Evolutionary conservation across 1,140 invertebrate species (phyloP), one percentile per base, ranked within the genome.

Genomic region (Hydropsyche tenuis): DNA sequence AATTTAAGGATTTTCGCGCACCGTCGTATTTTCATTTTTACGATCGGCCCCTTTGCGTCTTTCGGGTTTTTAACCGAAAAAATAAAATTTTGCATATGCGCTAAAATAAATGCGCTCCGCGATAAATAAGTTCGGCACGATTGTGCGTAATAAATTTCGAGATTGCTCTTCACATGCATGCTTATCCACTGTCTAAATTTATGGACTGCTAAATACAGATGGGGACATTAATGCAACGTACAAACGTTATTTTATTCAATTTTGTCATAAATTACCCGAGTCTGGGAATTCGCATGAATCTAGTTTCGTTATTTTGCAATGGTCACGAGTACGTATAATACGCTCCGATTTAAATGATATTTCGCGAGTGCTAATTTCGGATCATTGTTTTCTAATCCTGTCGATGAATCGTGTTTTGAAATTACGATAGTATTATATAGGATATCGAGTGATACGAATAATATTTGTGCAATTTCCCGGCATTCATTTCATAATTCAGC

Each of bases 121-220:
- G 30, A 37, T 37, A 37, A 48, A 48, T 25, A 25, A 23, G 23
- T 60, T 12, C 20, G 56, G 3, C 45, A 14, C 45, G 16, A n/a
- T 48, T 16, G 45, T 48, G 45, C 45, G 23, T 22, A 60, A 60
- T 60, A 60, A 60, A 60, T 60, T 12, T 37, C 22, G 7, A 25
- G 7, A 25, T 14, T 20, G 18, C 51, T 53, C 11, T 53, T 14
- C n/a, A n/a, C n/a, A 9, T 37, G 30, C 30, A 4, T 9, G 9
- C 30, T 37, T 37, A 37, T 37, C 30, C 14, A 25, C 9, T 25
- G 56, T 60, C 56, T 23, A 25, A 60, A 60, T 60, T 60, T 60
- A 60, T 60, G 23, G 5, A 60, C 22, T 60, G 56, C 23, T 60
- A 60, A 60, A 60, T 60, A 60, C 56, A 60, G 22, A 60, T 60